A percentile compares a stretch with the other conserved stretches of the same genome.
Conservation (phyloP, 2,797 vertebrate genomes). For the Anableps anableps region DNA sequence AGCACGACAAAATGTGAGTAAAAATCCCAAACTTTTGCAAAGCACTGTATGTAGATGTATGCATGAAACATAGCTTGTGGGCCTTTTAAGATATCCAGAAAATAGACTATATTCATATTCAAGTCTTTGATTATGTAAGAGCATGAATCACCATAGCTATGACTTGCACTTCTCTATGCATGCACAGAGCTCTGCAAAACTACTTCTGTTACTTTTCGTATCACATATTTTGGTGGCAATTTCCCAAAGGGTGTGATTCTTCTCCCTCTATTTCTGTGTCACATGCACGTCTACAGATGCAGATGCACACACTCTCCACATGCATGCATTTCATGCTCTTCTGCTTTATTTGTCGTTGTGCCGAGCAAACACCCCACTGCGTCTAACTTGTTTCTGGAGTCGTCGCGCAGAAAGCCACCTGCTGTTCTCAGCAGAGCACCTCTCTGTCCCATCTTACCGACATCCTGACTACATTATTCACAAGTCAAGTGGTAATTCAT, state of each 20-base stretch:
- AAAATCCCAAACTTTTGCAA: background rate
- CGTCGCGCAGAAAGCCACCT: slow-evolving; percentile 74
- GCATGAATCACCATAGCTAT: background rate
- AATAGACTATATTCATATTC: background rate
- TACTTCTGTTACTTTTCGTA: slow-evolving; percentile 49
- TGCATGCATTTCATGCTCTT: slow-evolving; percentile 51
- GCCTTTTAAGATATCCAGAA: background rate
- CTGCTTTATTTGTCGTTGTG: slow-evolving; percentile 66
- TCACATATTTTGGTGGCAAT: slow-evolving; percentile 66
- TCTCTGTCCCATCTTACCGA: slow-evolving; percentile 60
- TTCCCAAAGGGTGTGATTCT: slow-evolving; percentile 64
- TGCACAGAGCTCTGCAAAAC: slow-evolving; percentile 39
- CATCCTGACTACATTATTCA: slow-evolving; percentile 77
- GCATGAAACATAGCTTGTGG: background rate
- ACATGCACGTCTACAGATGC: slow-evolving; percentile 1
- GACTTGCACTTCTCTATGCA: slow-evolving; percentile 23
- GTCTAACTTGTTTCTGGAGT: slow-evolving; percentile 68
- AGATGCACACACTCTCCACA: slow-evolving; percentile 23
- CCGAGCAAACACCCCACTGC: slow-evolving; percentile 64
- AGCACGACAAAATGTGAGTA: too few relatives aligned
- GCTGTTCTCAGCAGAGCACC: slow-evolving; percentile 78
- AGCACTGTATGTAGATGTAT: background rate
- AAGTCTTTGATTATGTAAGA: background rate
- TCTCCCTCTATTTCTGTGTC: slow-evolving; percentile 1
- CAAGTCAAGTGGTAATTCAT: slow-evolving; percentile 57